Evolutionary conservation across 2,113 vertebrate species (phyloP).

Genomic region (Psephotus haematonotus): DNA sequence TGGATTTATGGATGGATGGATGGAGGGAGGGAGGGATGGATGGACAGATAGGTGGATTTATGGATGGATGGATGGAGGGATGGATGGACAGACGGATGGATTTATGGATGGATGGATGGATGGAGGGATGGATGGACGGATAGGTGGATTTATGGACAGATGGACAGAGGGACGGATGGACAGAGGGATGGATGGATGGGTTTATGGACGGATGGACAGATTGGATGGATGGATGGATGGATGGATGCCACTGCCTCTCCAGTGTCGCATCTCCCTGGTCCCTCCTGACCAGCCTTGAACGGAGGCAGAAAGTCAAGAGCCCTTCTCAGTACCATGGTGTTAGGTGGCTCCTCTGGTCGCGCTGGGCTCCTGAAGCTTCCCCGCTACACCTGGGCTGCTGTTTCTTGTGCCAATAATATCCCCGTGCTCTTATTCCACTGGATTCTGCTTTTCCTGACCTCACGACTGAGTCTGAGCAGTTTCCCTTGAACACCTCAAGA

Average conservation of each 20-base stretch:
- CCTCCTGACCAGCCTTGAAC: accelerated
- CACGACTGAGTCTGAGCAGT: neutral
- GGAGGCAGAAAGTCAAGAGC: neutral
- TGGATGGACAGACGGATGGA: too few relatives aligned
- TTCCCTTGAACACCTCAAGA: neutral
- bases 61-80: too few relatives aligned
- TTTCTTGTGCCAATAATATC: neutral
- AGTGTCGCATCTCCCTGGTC: accelerated
- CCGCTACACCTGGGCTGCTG: neutral
- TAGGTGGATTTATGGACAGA: accelerated
- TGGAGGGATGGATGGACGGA: too few relatives aligned
- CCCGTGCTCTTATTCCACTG: neutral
- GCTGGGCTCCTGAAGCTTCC: neutral
- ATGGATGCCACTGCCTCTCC: neutral
- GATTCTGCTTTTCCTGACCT: neutral
- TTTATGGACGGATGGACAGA: too few relatives aligned
- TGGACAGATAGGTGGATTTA: too few relatives aligned
- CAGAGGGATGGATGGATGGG: too few relatives aligned
- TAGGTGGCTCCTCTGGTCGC: neutral
- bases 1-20: too few relatives aligned
- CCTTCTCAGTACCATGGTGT: neutral
- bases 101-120: too few relatives aligned
- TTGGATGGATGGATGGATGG: accelerated
- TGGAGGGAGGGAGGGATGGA: too few relatives aligned
- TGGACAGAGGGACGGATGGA: accelerated